Conservation (phyloP, 2,797 vertebrate species). For the Pristis pectinata region DNA sequence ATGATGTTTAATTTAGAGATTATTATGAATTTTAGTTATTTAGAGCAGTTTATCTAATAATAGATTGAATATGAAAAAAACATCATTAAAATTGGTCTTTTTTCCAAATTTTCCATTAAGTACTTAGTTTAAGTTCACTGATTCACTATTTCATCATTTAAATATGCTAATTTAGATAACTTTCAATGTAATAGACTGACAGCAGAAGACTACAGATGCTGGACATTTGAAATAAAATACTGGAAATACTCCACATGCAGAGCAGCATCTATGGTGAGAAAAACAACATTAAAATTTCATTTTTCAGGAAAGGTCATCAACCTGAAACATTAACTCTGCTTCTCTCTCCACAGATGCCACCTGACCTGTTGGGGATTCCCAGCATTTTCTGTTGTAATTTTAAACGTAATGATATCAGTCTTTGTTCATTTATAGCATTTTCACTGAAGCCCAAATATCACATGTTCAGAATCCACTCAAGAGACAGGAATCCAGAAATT, state of each 20-base stretch:
- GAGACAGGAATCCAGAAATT: too few relatives aligned
- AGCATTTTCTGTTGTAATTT: too few relatives aligned
- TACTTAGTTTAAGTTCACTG: not conserved
- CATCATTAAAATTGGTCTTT: not conserved
- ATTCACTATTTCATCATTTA: not conserved
- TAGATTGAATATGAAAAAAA: not conserved
- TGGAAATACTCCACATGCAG: too few relatives aligned
- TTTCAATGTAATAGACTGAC: not conserved
- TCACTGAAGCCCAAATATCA: too few relatives aligned
- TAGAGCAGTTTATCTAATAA: not conserved
- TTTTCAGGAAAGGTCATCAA: not conserved
- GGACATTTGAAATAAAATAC: too few relatives aligned
- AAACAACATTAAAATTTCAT: too few relatives aligned
- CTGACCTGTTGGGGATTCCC: too few relatives aligned
- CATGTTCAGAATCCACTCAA: too few relatives aligned
- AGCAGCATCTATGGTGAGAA: too few relatives aligned
- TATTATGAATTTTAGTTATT: not conserved
- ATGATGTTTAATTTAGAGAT: not conserved
- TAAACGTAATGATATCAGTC: too few relatives aligned
- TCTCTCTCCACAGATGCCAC: not conserved
- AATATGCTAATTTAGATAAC: not conserved
- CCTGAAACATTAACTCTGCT: not conserved
- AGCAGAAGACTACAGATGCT: too few relatives aligned
- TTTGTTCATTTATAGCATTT: too few relatives aligned
- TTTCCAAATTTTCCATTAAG: not conserved